phyloP scores from a whole-genome alignment of 2,113 vertebrate genomes.

The Psephotus haematonotus region DNA sequence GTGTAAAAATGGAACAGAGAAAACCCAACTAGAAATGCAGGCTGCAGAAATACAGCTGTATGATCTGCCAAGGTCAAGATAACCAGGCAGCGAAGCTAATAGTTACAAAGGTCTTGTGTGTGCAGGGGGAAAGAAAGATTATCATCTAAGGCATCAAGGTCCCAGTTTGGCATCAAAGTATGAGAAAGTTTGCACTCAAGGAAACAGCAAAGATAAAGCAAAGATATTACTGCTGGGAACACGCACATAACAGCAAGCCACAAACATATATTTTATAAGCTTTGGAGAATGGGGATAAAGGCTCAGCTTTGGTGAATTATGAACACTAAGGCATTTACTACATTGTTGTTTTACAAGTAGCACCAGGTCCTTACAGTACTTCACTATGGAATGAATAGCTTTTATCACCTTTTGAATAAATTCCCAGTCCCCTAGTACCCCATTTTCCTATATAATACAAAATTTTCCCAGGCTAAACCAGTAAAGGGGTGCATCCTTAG shows the following conservation, averaged over 20 bases:
- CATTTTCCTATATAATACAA: not conserved
- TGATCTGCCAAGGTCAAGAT: rapidly evolving
- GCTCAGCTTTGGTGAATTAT: not conserved
- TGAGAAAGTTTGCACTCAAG: not conserved
- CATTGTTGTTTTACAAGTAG: not conserved
- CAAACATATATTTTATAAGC: not conserved
- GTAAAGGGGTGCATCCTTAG: too few relatives aligned
- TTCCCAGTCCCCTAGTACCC: rapidly evolving
- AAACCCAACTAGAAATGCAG: rapidly evolving
- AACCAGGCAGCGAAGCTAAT: not conserved
- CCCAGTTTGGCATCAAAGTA: not conserved
- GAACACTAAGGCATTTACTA: not conserved
- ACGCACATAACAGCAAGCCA: not conserved
- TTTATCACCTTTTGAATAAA: not conserved
- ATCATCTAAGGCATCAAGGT: not conserved
- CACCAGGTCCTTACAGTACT: not conserved
- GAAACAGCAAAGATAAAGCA: not conserved
- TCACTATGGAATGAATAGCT: not conserved
- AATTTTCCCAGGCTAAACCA: not conserved
- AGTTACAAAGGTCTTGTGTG: not conserved
- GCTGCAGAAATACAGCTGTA: not conserved
- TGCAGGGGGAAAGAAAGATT: not conserved
- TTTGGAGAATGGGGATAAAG: not conserved
- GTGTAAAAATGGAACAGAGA: rapidly evolving
- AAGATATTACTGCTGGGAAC: not conserved